phyloP scores from a whole-genome alignment of 2,113 vertebrate genomes.

The Hyla sarda region DNA sequence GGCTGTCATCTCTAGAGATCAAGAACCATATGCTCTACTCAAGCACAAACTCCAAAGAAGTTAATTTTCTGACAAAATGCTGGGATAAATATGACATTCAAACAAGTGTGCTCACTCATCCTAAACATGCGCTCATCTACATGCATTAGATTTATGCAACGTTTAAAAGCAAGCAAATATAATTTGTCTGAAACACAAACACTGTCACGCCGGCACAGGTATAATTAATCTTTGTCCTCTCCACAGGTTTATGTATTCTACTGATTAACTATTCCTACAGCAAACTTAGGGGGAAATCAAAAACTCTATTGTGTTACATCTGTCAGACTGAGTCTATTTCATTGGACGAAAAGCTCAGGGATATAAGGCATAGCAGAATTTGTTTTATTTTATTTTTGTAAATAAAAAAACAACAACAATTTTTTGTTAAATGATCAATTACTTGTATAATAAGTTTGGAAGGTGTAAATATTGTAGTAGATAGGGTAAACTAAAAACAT shows the following conservation, averaged over 20 bases:
- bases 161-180: slow-evolving; percentile 88
- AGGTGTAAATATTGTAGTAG: not conserved
- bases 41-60: slow-evolving; percentile 97
- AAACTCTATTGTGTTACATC: slow-evolving; percentile 5
- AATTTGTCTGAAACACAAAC: slow-evolving; percentile 89
- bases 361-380: not conserved
- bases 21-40: slow-evolving; percentile 99
- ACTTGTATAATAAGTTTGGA: not conserved
- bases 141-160: slow-evolving; percentile 87
- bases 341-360: not conserved
- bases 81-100: slow-evolving; percentile 99
- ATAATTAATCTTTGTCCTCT: slow-evolving; percentile 84
- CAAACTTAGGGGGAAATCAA: slow-evolving; percentile 69
- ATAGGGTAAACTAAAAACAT: not conserved
- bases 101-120: slow-evolving; percentile 99
- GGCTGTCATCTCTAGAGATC: slow-evolving; percentile 99
- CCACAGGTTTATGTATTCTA: slow-evolving; percentile 72
- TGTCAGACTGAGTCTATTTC: not conserved
- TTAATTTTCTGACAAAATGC: slow-evolving; percentile 99
- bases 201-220: slow-evolving; percentile 79
- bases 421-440: not conserved
- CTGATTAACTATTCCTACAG: slow-evolving; percentile 67
- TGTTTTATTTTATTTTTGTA: too few species aligned
- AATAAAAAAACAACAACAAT: too few species aligned
- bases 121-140: slow-evolving; percentile 92